phyloP scores from a whole-genome alignment of 2,888 invertebrate genomes.

The Acanthopleura granulata region DNA sequence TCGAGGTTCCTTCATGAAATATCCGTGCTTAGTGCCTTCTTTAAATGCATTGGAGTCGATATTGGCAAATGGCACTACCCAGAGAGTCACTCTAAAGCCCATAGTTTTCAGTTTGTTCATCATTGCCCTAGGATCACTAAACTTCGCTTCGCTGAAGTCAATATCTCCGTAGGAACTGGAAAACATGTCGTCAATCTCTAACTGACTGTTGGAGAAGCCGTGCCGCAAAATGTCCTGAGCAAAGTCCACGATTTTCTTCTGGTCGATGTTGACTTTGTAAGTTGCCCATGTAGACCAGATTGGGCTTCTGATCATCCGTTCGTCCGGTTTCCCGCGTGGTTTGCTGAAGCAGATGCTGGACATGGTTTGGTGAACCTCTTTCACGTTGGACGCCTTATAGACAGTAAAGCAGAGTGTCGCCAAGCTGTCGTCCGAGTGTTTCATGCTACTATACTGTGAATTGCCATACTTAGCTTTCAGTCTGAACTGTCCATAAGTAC shows the following conservation, averaged over 20 bases:
- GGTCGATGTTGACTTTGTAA: slow-evolving; percentile 79
- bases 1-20: slow-evolving; percentile 68
- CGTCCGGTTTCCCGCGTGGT: slow-evolving; percentile 77
- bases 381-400: slow-evolving; percentile 75
- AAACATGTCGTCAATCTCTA: slow-evolving; percentile 86
- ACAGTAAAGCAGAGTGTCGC: slow-evolving; percentile 74
- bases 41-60: slow-evolving; percentile 87
- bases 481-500: slow-evolving; percentile 68
- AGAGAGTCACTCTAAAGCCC: slow-evolving; percentile 83
- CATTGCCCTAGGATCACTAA: slow-evolving; percentile 78
- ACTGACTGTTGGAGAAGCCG: slow-evolving; percentile 45
- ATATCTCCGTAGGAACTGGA: slow-evolving; percentile 87
- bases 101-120: slow-evolving; percentile 73
- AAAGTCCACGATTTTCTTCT: slow-evolving; percentile 65
- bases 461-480: slow-evolving; percentile 24
- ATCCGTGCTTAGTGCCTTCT: slow-evolving; percentile 78
- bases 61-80: slow-evolving; percentile 81
- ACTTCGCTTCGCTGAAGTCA: slow-evolving; percentile 78
- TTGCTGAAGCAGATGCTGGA: slow-evolving; percentile 76
- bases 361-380: slow-evolving; percentile 77
- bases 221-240: slow-evolving; percentile 46
- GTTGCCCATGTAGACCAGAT: slow-evolving; percentile 92
- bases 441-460: slow-evolving; percentile 7
- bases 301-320: slow-evolving; percentile 81
- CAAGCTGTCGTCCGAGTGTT: slow-evolving; percentile 23